Conservation (phyloP, 2,113 vertebrate genomes). For the Phalacrocorax carbo region DNA sequence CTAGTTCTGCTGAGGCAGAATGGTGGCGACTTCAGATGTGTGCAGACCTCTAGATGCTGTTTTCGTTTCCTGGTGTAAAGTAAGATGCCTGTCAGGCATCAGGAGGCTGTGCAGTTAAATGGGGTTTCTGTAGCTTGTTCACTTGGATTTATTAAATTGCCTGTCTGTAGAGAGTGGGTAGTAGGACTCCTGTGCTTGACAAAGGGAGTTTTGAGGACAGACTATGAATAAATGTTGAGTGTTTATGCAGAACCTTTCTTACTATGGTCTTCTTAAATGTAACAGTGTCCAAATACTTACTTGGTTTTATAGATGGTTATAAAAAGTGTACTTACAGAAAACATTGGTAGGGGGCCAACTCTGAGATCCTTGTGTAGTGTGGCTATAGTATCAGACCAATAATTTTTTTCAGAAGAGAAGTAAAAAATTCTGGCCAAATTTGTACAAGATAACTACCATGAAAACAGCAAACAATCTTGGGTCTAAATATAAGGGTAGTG, state of each 20-base stretch:
- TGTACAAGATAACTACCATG: background rate
- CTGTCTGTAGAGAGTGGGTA: background rate
- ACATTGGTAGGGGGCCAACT: background rate
- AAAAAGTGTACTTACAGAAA: background rate
- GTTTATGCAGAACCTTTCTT: background rate
- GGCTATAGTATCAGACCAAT: background rate
- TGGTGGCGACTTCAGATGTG: background rate
- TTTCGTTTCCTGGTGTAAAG: background rate
- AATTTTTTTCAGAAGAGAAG: background rate
- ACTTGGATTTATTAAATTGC: background rate
- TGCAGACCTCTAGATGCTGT: background rate
- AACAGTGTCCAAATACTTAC: background rate
- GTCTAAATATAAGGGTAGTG: background rate
- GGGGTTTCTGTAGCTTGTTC: background rate
- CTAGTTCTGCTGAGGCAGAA: background rate
- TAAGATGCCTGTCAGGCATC: background rate
- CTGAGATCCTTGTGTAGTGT: background rate
- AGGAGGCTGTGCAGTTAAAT: background rate
- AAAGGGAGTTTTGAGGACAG: constrained; percentile 17
- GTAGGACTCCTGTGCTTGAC: background rate
- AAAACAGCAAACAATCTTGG: background rate
- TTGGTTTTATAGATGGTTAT: background rate
- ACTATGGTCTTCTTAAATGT: background rate
- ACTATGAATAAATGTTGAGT: background rate
- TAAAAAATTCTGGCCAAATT: background rate